Base-by-base conservation (phyloP, 2,797 vertebrate species). In the Eidolon dupreanum region DNA sequence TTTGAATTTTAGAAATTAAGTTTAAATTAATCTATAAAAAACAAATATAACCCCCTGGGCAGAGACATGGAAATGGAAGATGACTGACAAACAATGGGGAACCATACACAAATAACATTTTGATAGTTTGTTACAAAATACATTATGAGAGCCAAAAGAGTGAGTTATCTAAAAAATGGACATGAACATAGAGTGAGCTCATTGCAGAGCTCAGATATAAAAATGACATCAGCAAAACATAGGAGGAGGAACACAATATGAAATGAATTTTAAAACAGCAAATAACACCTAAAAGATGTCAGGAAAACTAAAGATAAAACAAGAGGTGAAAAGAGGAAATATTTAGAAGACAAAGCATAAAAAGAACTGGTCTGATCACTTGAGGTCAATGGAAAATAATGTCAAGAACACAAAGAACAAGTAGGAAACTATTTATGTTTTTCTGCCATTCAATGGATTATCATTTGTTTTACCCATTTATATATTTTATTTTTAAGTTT, bases 1-100 rank as follows among this genome's bases (percentile, higher is more conserved):
- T 93, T 93, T 66, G 17, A 93, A 68, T 73, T 96, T 49, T 49
- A 95, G 59, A 90, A 92, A 17, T 57, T 91, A 71, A 22, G 10
- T 71, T 78, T 66, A 77, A 84, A 41, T 90, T 94, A 84, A 84
- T 95, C 49, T 5, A 61, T 53, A 53, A 41, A 74, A 89, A 90
- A 85, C 24, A 73, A 38, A 74, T 28, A 65, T 66, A 91, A 36
- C 3, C 22, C 7, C 41, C 24, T 88, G 26, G 46, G 36, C 22
- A 68, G 22, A 53, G 6, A 53, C 3, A 12, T 70, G 33, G 74
- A n/a, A n/a, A 41, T 53, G 26, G 3, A 65, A 75, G 15, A 65
- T 84, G 38, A 26, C 4, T 2, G 1, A 63, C 4, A 26, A 77
- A 41, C 61, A 31, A 71, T 61, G 59, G 2, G 8, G 71, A 93